Evolutionary conservation across 2,113 vertebrate genomes (phyloP).

Genomic region (Columba livia): DNA sequence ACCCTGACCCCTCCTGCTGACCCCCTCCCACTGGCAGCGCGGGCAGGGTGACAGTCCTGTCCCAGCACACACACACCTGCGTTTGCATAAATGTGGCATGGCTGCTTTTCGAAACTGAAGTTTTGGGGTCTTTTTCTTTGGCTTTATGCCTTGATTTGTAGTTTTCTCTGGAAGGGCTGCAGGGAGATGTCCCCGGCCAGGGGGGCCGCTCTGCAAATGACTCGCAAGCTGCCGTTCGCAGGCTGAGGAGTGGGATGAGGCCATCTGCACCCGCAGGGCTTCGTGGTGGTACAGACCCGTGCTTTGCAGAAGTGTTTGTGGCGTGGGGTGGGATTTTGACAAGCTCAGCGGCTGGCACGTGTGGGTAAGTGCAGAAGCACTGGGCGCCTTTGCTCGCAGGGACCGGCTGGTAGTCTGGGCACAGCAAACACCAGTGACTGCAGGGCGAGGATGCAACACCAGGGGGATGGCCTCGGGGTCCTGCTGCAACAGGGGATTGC

Average conservation of each 20-base stretch:
- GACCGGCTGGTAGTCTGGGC: fast-evolving
- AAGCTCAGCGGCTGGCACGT: fast-evolving
- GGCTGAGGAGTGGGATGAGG: not conserved
- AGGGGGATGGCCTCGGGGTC: not conserved
- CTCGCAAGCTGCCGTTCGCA: fast-evolving
- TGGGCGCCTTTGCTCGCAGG: not conserved
- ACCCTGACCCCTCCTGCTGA: not conserved
- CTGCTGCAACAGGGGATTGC: not conserved
- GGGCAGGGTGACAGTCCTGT: no score
- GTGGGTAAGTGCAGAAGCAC: not conserved
- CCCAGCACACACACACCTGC: fast-evolving
- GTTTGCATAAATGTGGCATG: fast-evolving
- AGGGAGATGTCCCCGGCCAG: not conserved
- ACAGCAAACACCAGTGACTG: fast-evolving
- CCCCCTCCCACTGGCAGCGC: no score
- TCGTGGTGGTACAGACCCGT: not conserved
- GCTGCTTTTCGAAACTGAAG: not conserved
- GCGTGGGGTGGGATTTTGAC: not conserved
- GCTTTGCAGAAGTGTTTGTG: not conserved
- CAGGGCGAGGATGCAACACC: no score
- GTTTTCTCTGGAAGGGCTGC: fast-evolving
- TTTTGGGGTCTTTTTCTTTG: not conserved
- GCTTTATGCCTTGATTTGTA: not conserved
- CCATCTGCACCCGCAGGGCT: fast-evolving
- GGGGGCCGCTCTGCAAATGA: not conserved